phyloP scores from a whole-genome alignment of 2,888 invertebrate species.

The Chrysolina oricalcia region DNA sequence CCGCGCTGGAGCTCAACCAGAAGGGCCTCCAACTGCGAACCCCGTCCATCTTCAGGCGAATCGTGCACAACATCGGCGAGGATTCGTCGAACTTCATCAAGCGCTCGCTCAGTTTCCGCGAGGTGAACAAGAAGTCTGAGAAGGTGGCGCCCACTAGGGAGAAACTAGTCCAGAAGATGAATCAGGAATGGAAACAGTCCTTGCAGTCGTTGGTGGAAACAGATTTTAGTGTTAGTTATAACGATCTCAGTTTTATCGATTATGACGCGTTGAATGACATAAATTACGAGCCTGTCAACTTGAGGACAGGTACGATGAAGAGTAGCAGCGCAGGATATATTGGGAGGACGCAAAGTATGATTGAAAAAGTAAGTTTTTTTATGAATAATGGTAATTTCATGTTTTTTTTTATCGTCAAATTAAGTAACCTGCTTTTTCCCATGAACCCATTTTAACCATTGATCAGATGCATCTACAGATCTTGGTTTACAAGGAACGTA shows the following conservation, averaged over 20 bases:
- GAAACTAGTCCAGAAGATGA: constrained; percentile 65
- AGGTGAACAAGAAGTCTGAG: constrained; percentile 62
- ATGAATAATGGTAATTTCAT: background rate
- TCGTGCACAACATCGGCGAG: constrained; percentile 62
- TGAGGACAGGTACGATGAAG: constrained; percentile 35
- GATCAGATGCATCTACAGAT: no score
- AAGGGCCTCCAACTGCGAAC: constrained; percentile 57
- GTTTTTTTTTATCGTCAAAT: background rate
- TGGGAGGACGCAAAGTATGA: constrained; percentile 67
- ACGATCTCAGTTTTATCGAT: constrained; percentile 75
- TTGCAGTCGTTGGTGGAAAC: constrained; percentile 74
- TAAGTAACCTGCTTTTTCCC: background rate
- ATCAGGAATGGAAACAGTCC: constrained; percentile 73
- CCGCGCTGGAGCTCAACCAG: constrained; percentile 62
- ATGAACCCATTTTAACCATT: no score
- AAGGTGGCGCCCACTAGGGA: constrained; percentile 61
- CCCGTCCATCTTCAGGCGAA: constrained; percentile 66
- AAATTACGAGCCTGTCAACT: constrained; percentile 55
- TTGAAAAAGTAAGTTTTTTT: constrained; percentile 66
- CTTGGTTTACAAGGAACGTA: no score
- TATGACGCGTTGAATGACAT: constrained; percentile 74
- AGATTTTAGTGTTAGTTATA: constrained; percentile 75
- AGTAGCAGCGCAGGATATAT: constrained; percentile 48
- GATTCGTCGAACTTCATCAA: constrained; percentile 65
- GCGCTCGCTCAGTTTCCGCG: constrained; percentile 68